Evolutionary conservation across 2,113 vertebrate species (phyloP), one percentile per base, ranked within the genome.

Genomic region (Caloenas nicobarica): DNA sequence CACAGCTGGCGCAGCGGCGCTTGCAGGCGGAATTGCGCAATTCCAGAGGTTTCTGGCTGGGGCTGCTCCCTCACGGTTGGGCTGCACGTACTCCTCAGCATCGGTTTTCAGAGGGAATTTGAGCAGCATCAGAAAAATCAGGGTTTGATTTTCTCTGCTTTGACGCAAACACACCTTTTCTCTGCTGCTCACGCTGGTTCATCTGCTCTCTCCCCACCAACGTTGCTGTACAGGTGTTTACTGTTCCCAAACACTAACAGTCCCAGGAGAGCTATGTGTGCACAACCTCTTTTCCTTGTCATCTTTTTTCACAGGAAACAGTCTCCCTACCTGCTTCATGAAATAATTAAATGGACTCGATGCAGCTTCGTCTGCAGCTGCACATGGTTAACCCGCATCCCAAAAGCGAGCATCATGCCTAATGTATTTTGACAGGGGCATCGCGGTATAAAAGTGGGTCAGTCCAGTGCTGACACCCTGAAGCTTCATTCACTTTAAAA

Each of bases 371-470:
- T 44, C 85, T 87, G 36, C 80, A 62, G 81, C 83, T 71, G 57
- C 66, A n/a, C 3, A 7, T 4, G 48, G 53, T 25, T 64, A 33
- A 51, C 72, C 13, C 51, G 60, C 64, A 53, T 76, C 68, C 76
- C 76, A 40, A 86, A 78, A 68, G 77, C 71, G 66, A 54, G 16
- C 57, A 14, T 10, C 3, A 2, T 44, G 57, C 72, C 88, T 95
- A 86, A 96, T 21, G 36, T 36, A 28, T 64, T 84, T 16, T 61
- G 91, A 94, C 95, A 84, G 77, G 29, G 62, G 46, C 80, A 81
- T 3, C 2, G 7, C 38, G 74, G 44, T 44, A 72, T 17, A 60
- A 48, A 96, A 89, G 50, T 91, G 94, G 95, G 90, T 95, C 95
- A 96, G 54, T 48, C 72, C 89, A 77, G 53, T 21, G 61, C 89